These are phyloP conservation scores for Nasonia oneida DNA, from an alignment of 2,888 invertebrate species.

Conservation along the genomic window DNA sequence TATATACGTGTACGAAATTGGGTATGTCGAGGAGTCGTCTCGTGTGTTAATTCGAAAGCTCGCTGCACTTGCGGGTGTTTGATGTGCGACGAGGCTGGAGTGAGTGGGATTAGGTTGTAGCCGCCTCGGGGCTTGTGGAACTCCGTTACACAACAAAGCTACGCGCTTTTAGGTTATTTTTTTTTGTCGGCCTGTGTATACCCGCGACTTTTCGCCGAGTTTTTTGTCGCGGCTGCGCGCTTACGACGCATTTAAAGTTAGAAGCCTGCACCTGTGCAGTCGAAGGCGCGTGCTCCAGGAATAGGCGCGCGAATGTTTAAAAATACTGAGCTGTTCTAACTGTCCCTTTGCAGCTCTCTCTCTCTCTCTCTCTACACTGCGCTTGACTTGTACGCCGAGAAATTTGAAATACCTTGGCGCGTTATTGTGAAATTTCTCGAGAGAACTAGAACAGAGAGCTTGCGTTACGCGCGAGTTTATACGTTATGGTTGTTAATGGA, in stretches of 20 bases:
- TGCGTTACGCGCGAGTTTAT: neutral
- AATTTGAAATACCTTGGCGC: neutral
- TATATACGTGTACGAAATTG: neutral
- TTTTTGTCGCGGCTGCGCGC: neutral
- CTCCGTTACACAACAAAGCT: neutral
- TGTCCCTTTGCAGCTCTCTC: conserved; percentile 10
- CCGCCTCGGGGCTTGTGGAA: neutral
- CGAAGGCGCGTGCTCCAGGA: conserved; percentile 23
- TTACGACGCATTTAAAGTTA: neutral
- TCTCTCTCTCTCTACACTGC: too few species aligned
- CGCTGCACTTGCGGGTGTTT: neutral
- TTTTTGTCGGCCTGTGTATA: too few species aligned
- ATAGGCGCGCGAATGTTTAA: conserved; percentile 47
- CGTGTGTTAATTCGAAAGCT: neutral
- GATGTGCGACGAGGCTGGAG: neutral
- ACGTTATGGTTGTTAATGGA: neutral
- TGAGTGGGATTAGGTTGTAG: neutral
- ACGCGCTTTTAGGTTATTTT: neutral
- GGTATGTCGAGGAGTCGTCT: neutral
- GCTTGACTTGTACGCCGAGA: neutral
- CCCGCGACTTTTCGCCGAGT: too few species aligned
- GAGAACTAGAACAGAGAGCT: neutral
- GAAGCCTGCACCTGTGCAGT: neutral
- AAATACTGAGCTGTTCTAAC: conserved; percentile 32
- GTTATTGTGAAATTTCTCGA: neutral